Percentiles rank a stretch among this genome's conserved stretches.
These are phyloP conservation scores for Cherax quadricarinatus DNA, from an alignment of 1,140 invertebrate genomes.

Conservation along the genomic window DNA sequence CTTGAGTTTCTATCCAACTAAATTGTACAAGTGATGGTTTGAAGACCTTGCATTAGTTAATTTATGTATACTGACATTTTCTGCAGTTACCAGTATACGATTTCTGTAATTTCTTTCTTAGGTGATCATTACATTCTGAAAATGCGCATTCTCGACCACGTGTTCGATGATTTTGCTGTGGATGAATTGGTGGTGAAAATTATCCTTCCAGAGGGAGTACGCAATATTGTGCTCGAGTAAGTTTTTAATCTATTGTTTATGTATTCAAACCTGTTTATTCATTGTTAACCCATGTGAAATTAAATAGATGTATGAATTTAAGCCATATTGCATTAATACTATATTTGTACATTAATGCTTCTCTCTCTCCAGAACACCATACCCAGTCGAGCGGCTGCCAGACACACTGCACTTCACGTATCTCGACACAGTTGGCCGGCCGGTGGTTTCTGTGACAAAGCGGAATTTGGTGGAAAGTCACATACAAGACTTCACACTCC, in stretches of 20 bases:
- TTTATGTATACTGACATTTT: no score
- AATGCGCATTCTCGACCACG: slow-evolving; percentile 95
- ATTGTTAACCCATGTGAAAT: not conserved
- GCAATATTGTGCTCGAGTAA: slow-evolving; percentile 85
- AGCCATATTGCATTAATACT: no score
- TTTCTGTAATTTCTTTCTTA: slow-evolving; percentile 72
- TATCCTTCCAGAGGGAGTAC: slow-evolving; percentile 95
- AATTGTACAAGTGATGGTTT: no score
- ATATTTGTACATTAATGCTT: not conserved
- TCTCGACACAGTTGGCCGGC: slow-evolving; percentile 94
- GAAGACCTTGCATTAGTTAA: no score
- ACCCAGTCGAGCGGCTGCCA: slow-evolving; percentile 84
- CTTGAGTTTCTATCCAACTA: no score
- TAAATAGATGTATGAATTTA: not conserved
- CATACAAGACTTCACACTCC: slow-evolving; percentile 89
- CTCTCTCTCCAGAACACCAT: slow-evolving; percentile 82
- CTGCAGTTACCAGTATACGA: no score
- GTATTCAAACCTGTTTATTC: not conserved
- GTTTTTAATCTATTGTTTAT: not conserved
- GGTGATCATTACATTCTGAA: slow-evolving; percentile 88
- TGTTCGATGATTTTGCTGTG: slow-evolving; percentile 97
- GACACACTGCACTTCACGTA: slow-evolving; percentile 94
- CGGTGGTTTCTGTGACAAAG: slow-evolving; percentile 91
- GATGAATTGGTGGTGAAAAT: slow-evolving; percentile 93
- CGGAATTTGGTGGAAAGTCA: slow-evolving; percentile 96